Base-by-base conservation (phyloP, 1,140 invertebrate species). In the Saccostrea glomerata region DNA sequence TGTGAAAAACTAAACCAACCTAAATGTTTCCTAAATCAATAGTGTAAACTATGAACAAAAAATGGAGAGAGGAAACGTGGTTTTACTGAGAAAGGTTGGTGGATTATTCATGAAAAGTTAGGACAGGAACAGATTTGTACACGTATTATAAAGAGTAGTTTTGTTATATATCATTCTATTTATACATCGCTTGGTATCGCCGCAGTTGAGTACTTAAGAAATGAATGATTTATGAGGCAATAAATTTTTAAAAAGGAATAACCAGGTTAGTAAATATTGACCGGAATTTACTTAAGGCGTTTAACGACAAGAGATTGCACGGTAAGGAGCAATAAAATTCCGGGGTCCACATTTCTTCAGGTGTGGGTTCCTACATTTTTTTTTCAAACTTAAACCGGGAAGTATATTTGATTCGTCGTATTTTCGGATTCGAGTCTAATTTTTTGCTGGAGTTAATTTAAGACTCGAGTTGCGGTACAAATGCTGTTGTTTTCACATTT, bases 191-290 rank as follows among this genome's bases (percentile, higher is more conserved):
- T 63, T 63, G 17, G 17, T 63, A 63, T 63, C 58, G n/a, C 58
- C 58, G 58, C 58, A 63, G 15, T 17, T 17, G 70, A 17, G 70
- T 30, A 30, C 70, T 0, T 25, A 36, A 36, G 12, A 77, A 15
- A 77, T 77, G 70, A 23, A 77, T 77, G 70, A 77, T 77, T 77
- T 77, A 77, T 15, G 70, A 77, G 70, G 70, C 25, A 77, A 77
- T 77, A 77, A 77, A 77, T 23, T 77, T 77, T 77, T 12, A 77
- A 77, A 36, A 77, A 77, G 70, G 25, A 77, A 77, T 30, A 77
- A 36, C 70, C 70, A 25, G 70, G 70, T 77, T 30, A 17, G 70
- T 77, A 77, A 77, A 77, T 77, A 77, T 77, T 77, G 70, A 77
- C 70, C 13, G 30, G 23, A 77, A 7, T 77, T 77, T 77, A 77